phyloP scores from a whole-genome alignment of 1,140 invertebrate species.

The Ceratina japonica region DNA sequence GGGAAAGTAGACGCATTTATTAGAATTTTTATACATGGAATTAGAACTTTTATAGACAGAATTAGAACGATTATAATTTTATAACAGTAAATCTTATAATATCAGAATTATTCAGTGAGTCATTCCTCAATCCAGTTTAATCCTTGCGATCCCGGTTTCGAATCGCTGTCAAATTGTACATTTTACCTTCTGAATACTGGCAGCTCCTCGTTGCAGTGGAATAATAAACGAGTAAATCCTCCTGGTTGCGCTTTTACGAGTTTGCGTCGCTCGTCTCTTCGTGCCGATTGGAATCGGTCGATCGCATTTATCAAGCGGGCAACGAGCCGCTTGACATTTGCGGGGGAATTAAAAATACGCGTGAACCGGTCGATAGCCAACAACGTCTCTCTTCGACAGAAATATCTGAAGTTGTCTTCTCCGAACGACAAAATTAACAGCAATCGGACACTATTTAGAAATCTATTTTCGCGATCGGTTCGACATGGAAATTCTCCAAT shows the following conservation, averaged over 20 bases:
- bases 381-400: neutral
- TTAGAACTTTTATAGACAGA: no score
- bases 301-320: neutral
- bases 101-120: no score
- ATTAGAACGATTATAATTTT: no score
- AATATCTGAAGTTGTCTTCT: conserved; percentile 20
- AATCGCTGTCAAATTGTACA: no score
- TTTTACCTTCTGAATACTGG: no score
- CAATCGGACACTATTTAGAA: neutral
- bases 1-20: no score
- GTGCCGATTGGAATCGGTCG: neutral
- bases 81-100: no score
- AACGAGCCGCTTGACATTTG: conserved; percentile 15
- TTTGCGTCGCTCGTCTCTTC: neutral
- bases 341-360: conserved; percentile 35
- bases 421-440: neutral
- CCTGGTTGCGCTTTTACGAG: neutral
- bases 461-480: neutral
- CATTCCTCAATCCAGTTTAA: no score
- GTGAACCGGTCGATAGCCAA: conserved; percentile 1
- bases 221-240: neutral
- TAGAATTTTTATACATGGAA: no score
- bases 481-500: neutral
- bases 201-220: neutral
- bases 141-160: no score